phyloP scores from a whole-genome alignment of 2,113 vertebrate species.

The Rhinogobius similis region DNA sequence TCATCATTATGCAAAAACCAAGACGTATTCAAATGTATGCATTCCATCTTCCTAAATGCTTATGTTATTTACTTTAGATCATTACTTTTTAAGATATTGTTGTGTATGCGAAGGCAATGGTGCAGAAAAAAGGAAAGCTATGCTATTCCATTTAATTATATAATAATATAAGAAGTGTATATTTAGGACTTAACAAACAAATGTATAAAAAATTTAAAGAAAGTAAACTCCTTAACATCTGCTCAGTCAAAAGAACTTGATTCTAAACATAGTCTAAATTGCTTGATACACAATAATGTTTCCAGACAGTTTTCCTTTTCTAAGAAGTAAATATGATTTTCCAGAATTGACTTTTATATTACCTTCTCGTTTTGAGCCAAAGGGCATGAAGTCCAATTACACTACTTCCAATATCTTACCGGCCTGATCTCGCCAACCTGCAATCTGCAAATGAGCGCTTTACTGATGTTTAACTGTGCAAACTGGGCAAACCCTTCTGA shows the following conservation, averaged over 20 bases:
- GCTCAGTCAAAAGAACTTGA: slow-evolving; percentile 4
- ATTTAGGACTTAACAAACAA: slow-evolving; percentile 44
- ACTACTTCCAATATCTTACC: slow-evolving; percentile 63
- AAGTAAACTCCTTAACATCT: slow-evolving; percentile 1
- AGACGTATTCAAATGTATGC: slow-evolving; percentile 73
- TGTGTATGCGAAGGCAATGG: slow-evolving; percentile 35
- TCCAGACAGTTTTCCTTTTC: slow-evolving; percentile 29
- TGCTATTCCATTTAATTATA: slow-evolving; percentile 55
- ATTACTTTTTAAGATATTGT: slow-evolving; percentile 46
- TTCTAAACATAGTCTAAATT: slow-evolving; percentile 17
- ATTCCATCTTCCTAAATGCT: slow-evolving; percentile 61
- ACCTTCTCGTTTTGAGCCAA: slow-evolving; percentile 61
- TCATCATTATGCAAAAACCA: slow-evolving; percentile 73
- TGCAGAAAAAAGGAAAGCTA: slow-evolving; percentile 45
- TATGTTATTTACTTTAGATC: slow-evolving; percentile 60
- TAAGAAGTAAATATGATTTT: slow-evolving; percentile 56
- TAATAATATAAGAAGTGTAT: slow-evolving; percentile 61
- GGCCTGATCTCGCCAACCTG: slow-evolving; percentile 68
- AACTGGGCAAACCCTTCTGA: slow-evolving; percentile 67
- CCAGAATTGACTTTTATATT: slow-evolving; percentile 57
- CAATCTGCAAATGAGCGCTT: slow-evolving; percentile 75
- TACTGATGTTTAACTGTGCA: slow-evolving; percentile 66
- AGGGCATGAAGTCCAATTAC: slow-evolving; percentile 70
- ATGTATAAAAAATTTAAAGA: slow-evolving; percentile 25
- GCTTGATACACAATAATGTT: slow-evolving; percentile 21